phyloP scores from a whole-genome alignment of 2,797 vertebrate species.

The Lagocephalus sceleratus region DNA sequence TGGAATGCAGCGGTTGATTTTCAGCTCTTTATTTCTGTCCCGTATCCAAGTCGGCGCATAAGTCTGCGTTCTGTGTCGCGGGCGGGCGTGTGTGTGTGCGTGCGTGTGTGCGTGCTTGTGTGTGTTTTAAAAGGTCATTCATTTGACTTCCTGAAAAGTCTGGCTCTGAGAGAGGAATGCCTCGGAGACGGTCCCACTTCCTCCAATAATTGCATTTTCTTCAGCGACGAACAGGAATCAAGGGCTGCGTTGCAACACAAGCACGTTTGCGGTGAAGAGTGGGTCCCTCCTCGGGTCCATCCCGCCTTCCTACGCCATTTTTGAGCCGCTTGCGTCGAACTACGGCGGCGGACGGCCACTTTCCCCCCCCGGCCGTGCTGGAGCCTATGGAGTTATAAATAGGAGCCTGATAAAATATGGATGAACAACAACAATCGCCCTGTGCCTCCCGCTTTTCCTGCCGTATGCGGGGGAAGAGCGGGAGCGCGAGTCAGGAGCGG shows the following conservation, averaged over 20 bases:
- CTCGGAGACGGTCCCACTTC: conserved; percentile 21
- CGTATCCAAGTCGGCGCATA: too few species aligned
- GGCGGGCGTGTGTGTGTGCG: too few species aligned
- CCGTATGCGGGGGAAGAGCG: conserved; percentile 7
- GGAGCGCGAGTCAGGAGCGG: conserved; percentile 32
- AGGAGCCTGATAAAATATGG: conserved; percentile 65
- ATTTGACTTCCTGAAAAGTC: conserved; percentile 10
- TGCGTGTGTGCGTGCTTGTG: too few species aligned
- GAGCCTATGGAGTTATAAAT: conserved; percentile 61
- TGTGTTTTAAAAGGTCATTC: conserved; percentile 4
- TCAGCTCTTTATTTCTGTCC: neutral
- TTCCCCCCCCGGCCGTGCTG: conserved; percentile 39
- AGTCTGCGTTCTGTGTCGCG: too few species aligned
- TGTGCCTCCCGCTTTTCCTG: conserved; percentile 34
- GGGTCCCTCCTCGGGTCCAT: conserved; percentile 1
- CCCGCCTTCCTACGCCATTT: conserved; percentile 12
- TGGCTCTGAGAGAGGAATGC: conserved; percentile 24
- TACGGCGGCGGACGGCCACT: conserved; percentile 12
- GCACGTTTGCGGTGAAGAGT: conserved; percentile 1
- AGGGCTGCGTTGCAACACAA: conserved; percentile 20
- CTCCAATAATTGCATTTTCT: conserved; percentile 17
- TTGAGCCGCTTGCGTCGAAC: conserved; percentile 22
- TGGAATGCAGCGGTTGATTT: neutral
- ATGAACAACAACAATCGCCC: conserved; percentile 67
- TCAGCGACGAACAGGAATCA: conserved; percentile 11